These are phyloP conservation scores for Catagonus wagneri DNA, from an alignment of 2,113 vertebrate species.

Conservation along the genomic window DNA sequence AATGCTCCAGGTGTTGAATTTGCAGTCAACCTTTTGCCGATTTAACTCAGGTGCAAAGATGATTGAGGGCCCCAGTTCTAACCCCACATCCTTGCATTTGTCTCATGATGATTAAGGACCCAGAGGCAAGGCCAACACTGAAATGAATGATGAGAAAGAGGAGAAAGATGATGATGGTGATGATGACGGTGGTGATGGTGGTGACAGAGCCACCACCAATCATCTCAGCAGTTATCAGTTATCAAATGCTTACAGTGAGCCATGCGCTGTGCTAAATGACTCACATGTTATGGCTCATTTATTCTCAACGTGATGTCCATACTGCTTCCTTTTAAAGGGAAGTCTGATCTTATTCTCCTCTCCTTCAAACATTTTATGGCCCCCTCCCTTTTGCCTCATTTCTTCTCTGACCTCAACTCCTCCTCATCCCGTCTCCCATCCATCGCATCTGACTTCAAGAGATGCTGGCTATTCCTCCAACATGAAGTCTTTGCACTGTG, in stretches of 20 bases:
- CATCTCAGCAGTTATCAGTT: background rate
- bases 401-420: background rate
- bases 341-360: background rate
- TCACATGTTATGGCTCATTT: background rate
- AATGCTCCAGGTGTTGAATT: background rate
- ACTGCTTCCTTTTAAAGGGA: background rate
- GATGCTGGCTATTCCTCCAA: background rate
- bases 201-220: too few relatives aligned
- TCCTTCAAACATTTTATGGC: background rate
- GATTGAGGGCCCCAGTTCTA: background rate
- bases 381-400: background rate
- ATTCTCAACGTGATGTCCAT: background rate
- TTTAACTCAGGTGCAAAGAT: background rate
- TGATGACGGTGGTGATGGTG: too few relatives aligned
- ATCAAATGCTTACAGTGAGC: background rate
- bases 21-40: background rate
- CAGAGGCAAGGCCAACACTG: background rate
- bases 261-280: too few relatives aligned
- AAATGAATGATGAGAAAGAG: background rate
- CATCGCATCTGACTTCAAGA: background rate
- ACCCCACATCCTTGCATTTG: background rate
- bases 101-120: background rate
- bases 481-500: background rate
- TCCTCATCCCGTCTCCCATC: background rate
- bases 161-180: background rate